These are phyloP conservation scores for Pipra filicauda DNA, from an alignment of 2,113 vertebrate species.

Conservation along the genomic window DNA sequence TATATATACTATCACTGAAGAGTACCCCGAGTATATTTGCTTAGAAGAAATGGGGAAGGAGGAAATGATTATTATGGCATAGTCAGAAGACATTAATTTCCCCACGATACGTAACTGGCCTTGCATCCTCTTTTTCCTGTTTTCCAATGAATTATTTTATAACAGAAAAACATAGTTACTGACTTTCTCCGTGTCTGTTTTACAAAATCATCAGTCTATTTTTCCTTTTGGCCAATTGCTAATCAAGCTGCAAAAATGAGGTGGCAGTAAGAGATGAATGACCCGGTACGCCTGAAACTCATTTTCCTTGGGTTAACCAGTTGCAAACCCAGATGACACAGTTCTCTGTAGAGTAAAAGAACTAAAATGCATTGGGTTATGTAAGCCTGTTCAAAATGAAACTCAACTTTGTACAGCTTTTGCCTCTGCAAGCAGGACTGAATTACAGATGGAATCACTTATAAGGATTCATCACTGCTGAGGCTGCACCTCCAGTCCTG, in stretches of 20 bases:
- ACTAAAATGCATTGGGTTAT: not conserved
- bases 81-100: slow-evolving; percentile 48
- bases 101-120: slow-evolving; percentile 24
- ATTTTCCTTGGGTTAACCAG: not conserved
- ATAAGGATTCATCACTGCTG: not conserved
- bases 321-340: not conserved
- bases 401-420: not conserved
- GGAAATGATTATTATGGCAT: slow-evolving; percentile 47
- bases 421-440: not conserved
- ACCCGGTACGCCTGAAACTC: not conserved
- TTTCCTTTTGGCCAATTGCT: not conserved
- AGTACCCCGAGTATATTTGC: slow-evolving; percentile 69
- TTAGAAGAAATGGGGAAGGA: slow-evolving; percentile 71
- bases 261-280: not conserved
- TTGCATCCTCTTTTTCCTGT: not conserved
- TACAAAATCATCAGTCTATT: not conserved
- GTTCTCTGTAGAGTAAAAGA: not conserved
- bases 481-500: not conserved
- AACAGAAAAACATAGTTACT: not conserved
- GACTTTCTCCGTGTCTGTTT: not conserved
- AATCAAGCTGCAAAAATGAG: slow-evolving; percentile 13
- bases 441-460: not conserved
- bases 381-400: not conserved
- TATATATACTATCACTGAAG: slow-evolving; percentile 75
- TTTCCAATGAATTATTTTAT: slow-evolving; percentile 9